These are phyloP conservation scores for Condylura cristata DNA, from an alignment of 2,113 vertebrate species.

Conservation along the genomic window DNA sequence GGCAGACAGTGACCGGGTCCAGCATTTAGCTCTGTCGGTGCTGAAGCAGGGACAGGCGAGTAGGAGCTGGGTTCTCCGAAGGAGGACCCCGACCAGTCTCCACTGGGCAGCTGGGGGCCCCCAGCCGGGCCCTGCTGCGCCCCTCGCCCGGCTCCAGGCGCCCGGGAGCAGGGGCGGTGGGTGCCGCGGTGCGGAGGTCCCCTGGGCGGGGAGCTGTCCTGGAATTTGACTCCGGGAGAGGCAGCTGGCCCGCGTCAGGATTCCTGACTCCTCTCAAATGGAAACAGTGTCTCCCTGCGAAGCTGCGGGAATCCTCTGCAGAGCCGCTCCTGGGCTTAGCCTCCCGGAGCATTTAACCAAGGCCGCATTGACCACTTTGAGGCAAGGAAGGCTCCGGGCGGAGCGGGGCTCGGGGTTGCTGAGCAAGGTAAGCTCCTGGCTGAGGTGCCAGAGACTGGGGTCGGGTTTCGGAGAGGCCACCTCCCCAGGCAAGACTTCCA, in stretches of 20 bases:
- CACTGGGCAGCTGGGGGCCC: neutral
- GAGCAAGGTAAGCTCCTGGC: conserved; percentile 63
- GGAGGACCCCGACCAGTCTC: neutral
- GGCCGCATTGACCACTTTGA: conserved; percentile 51
- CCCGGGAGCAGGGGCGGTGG: neutral
- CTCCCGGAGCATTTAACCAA: conserved; percentile 47
- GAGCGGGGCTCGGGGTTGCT: neutral
- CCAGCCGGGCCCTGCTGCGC: neutral
- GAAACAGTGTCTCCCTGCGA: conserved; percentile 66
- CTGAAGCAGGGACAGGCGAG: neutral
- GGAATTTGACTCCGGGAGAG: conserved; percentile 26
- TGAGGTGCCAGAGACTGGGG: conserved; percentile 3
- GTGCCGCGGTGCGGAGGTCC: neutral
- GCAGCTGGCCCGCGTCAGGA: conserved; percentile 28
- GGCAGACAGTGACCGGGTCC: neutral
- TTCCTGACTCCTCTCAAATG: conserved; percentile 61
- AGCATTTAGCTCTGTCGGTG: neutral
- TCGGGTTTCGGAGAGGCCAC: neutral
- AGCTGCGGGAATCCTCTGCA: conserved; percentile 49
- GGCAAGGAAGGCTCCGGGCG: conserved; percentile 42
- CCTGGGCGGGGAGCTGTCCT: neutral
- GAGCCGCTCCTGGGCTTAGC: conserved; percentile 7
- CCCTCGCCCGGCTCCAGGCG: neutral
- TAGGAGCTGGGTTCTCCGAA: neutral
- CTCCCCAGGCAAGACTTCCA: neutral